Percentiles rank a stretch among this genome's conserved stretches.
Evolutionary conservation across 2,113 vertebrate genomes (phyloP).

Genomic region (Gavialis gangeticus): DNA sequence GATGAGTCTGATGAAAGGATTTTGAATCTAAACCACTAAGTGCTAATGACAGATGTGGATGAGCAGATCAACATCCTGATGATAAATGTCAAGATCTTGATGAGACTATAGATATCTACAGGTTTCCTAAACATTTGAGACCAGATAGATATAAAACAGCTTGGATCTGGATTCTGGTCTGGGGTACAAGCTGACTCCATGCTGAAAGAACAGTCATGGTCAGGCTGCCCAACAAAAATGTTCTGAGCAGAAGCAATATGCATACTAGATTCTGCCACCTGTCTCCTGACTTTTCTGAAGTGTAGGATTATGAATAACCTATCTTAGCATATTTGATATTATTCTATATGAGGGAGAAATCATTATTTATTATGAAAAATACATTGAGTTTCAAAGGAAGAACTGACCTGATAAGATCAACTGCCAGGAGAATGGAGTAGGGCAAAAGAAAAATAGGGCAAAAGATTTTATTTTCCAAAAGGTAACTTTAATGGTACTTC

Average conservation of each 20-base stretch:
- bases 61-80: neutral
- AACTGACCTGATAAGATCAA: neutral
- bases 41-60: neutral
- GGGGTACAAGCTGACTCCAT: neutral
- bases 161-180: neutral
- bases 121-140: neutral
- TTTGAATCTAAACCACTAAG: neutral
- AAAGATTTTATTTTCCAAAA: slow-evolving; percentile 26
- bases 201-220: neutral
- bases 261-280: neutral
- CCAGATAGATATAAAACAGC: neutral
- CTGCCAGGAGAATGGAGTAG: neutral
- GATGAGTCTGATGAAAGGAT: too few species aligned
- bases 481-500: neutral
- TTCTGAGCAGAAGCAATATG: rapidly evolving
- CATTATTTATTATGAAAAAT: neutral
- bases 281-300: neutral
- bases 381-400: neutral
- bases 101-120: neutral
- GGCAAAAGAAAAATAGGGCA: neutral
- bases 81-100: neutral
- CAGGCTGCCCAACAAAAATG: neutral
- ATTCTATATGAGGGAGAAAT: neutral
- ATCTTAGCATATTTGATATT: neutral
- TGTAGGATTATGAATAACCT: neutral